A percentile compares a stretch with the other conserved stretches of the same genome.
These are phyloP conservation scores for Acronicta alni DNA, from an alignment of 2,888 invertebrate genomes.

Conservation along the genomic window DNA sequence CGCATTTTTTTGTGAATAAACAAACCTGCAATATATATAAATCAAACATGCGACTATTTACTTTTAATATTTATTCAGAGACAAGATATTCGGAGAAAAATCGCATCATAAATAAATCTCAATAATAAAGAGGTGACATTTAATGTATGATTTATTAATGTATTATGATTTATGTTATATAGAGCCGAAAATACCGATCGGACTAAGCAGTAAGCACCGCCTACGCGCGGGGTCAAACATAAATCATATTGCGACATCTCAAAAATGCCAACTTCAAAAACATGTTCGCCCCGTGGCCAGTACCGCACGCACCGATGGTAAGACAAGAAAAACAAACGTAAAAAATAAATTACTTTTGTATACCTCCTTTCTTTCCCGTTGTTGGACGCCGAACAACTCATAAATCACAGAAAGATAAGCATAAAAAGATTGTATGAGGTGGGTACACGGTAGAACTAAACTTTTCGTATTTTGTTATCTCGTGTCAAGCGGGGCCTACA, in stretches of 20 bases:
- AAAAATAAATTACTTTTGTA: conserved; percentile 89
- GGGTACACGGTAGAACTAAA: conserved; percentile 87
- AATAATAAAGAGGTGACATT: conserved; percentile 78
- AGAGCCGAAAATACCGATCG: conserved; percentile 86
- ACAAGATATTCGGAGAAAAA: conserved; percentile 65
- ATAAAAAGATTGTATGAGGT: conserved; percentile 89
- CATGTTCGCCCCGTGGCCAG: conserved; percentile 85
- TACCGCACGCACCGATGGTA: conserved; percentile 85
- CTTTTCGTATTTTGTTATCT: conserved; percentile 88
- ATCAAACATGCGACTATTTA: conserved; percentile 47
- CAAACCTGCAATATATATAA: conserved; percentile 40
- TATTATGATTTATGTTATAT: conserved; percentile 80
- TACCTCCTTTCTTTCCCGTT: conserved; percentile 88
- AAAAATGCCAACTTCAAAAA: conserved; percentile 89
- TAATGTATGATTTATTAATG: conserved; percentile 74
- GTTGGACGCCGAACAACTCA: conserved; percentile 87
- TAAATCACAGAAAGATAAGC: conserved; percentile 89
- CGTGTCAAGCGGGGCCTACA: conserved; percentile 78
- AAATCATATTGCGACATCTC: conserved; percentile 88
- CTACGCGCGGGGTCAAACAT: conserved; percentile 81
- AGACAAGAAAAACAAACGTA: conserved; percentile 88
- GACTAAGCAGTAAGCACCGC: conserved; percentile 84
- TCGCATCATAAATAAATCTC: conserved; percentile 70
- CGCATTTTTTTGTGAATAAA: conserved; percentile 12
- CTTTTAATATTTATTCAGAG: conserved; percentile 49